Conservation (phyloP, 2,888 invertebrate genomes). For the Panzeria rudis region DNA sequence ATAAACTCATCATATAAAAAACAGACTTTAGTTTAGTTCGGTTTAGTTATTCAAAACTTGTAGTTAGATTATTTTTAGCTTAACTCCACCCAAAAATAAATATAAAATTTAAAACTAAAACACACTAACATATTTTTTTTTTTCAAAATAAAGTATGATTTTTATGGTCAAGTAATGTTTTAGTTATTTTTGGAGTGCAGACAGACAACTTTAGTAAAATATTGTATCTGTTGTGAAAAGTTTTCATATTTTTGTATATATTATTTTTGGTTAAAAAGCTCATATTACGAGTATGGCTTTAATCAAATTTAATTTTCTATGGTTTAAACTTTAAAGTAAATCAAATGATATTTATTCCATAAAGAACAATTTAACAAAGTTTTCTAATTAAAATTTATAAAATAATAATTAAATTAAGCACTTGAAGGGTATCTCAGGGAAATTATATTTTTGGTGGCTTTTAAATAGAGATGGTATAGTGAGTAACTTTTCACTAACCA, state of each 20-base stretch:
- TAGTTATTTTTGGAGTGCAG: not conserved
- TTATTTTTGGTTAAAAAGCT: not conserved
- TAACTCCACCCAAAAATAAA: slow-evolving; percentile 12
- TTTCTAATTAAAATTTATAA: slow-evolving; percentile 34
- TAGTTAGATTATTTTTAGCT: slow-evolving; percentile 65
- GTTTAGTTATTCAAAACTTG: slow-evolving; percentile 70
- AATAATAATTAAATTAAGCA: slow-evolving; percentile 5
- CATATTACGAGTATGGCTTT: slow-evolving; percentile 18
- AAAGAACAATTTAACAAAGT: slow-evolving; percentile 14
- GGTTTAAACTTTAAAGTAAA: slow-evolving; percentile 17
- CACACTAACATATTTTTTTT: slow-evolving; percentile 10
- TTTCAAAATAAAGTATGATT: slow-evolving; percentile 24
- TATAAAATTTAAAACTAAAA: not conserved
- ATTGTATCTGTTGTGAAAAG: slow-evolving; percentile 43
- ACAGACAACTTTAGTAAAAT: slow-evolving; percentile 23
- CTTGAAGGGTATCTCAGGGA: not conserved
- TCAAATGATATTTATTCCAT: slow-evolving; percentile 3
- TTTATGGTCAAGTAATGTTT: slow-evolving; percentile 47
- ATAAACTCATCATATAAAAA: slow-evolving; percentile 11
- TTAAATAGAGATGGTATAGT: not conserved
- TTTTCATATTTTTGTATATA: slow-evolving; percentile 19
- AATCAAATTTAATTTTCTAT: slow-evolving; percentile 9
- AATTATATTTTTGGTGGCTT: not conserved
- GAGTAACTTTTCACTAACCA: too few relatives aligned
- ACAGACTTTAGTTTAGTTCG: slow-evolving; percentile 33